Conservation (phyloP, 1,140 invertebrate genomes). For the Brachionus rotundiformis region DNA sequence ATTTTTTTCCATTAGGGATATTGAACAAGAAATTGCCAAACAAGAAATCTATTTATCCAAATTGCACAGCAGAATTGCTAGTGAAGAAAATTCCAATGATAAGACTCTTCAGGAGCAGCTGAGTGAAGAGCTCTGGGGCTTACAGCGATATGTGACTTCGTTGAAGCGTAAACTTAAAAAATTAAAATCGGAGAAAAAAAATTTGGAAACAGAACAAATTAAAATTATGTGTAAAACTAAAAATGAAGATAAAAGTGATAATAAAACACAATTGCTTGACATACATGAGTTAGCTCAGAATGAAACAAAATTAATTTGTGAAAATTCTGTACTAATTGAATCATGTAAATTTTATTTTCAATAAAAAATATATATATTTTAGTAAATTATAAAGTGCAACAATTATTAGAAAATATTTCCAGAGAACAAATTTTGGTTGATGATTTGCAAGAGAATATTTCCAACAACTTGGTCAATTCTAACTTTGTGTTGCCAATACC, state of each 20-base stretch:
- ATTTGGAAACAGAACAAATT: constrained; percentile 32
- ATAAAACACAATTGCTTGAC: background rate
- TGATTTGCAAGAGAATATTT: constrained; percentile 36
- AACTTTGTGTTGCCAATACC: background rate
- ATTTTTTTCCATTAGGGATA: background rate
- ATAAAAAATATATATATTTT: too few species aligned
- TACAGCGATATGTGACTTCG: constrained; percentile 44
- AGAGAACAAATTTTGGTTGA: constrained; percentile 9
- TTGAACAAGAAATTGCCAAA: constrained; percentile 47
- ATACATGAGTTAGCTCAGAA: background rate
- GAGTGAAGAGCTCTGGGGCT: constrained; percentile 44
- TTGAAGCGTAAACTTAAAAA: constrained; percentile 48
- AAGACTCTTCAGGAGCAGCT: constrained; percentile 36
- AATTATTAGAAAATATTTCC: constrained; percentile 12
- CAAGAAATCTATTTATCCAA: constrained; percentile 47
- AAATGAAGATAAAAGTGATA: constrained; percentile 1
- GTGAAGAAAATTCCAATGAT: constrained; percentile 40
- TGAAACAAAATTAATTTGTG: constrained; percentile 30
- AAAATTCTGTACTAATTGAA: constrained; percentile 49
- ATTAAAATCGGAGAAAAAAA: constrained; percentile 43
- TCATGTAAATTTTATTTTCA: background rate
- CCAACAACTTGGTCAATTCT: background rate
- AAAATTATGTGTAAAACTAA: constrained; percentile 7
- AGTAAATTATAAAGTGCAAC: too few species aligned
- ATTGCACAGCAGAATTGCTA: constrained; percentile 38